These are phyloP conservation scores for Gobio occitaniae DNA, from an alignment of 2,797 vertebrate genomes.

Conservation along the genomic window DNA sequence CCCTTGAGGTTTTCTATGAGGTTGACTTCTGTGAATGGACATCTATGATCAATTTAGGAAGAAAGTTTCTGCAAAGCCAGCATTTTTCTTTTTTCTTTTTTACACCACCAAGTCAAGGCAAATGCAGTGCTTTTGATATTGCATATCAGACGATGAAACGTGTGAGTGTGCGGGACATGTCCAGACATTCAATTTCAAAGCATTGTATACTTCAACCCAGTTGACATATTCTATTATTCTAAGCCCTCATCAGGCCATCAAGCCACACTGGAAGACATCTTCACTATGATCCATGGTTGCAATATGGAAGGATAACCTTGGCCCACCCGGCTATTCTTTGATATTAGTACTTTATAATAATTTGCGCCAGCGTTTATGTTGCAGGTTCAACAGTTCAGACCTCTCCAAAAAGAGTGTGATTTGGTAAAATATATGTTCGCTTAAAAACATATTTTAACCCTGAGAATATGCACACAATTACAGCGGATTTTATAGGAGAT, in stretches of 20 bases:
- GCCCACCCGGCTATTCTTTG: constrained; percentile 54
- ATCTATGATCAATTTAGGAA: constrained; percentile 52
- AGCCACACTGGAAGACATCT: constrained; percentile 58
- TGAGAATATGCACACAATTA: constrained; percentile 41
- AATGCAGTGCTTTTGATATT: constrained; percentile 57
- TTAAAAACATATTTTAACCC: constrained; percentile 81
- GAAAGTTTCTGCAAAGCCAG: constrained; percentile 56
- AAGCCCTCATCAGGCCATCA: constrained; percentile 63
- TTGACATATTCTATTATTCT: constrained; percentile 66
- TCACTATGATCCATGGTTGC: constrained; percentile 62
- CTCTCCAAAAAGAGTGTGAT: constrained; percentile 46
- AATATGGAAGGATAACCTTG: constrained; percentile 65
- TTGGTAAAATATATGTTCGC: constrained; percentile 54
- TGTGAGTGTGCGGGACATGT: constrained; percentile 39
- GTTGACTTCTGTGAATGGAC: constrained; percentile 54
- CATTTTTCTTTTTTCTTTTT: constrained; percentile 19
- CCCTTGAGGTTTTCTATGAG: constrained; percentile 57
- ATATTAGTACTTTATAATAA: constrained; percentile 65
- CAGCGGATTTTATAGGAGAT: constrained; percentile 32
- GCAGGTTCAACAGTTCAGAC: constrained; percentile 52
- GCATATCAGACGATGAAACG: constrained; percentile 57
- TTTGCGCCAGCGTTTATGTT: constrained; percentile 57
- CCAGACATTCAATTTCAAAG: constrained; percentile 65
- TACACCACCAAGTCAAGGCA: constrained; percentile 42
- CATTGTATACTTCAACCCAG: constrained; percentile 63